phyloP scores from a whole-genome alignment of 1,140 invertebrate genomes.

The Drosophila athabasca region DNA sequence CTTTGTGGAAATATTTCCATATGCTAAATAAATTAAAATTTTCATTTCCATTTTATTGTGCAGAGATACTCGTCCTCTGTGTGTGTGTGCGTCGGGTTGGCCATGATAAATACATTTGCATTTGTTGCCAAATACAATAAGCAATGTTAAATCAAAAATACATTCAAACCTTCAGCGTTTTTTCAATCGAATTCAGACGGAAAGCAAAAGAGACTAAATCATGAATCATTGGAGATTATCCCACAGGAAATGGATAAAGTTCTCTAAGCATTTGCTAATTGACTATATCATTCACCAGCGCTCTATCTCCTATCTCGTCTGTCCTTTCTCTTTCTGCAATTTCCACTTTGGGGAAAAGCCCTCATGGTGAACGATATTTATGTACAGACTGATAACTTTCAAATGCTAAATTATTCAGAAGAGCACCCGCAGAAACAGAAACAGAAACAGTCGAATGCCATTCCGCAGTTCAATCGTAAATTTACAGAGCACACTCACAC shows the following conservation, averaged over 20 bases:
- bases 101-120: slow-evolving; percentile 60
- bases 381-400: slow-evolving; percentile 10
- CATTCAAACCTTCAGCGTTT: slow-evolving; percentile 33
- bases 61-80: slow-evolving; percentile 33
- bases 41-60: slow-evolving; percentile 47
- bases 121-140: slow-evolving; percentile 31
- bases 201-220: background rate
- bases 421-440: slow-evolving; percentile 30
- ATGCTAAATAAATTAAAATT: slow-evolving; percentile 77
- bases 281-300: too few species aligned
- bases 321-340: background rate
- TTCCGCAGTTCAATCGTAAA: slow-evolving; percentile 30
- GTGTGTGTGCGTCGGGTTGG: slow-evolving; percentile 6
- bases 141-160: slow-evolving; percentile 21
- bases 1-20: slow-evolving; percentile 60
- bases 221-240: background rate
- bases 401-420: slow-evolving; percentile 36
- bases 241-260: slow-evolving; percentile 14
- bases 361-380: background rate
- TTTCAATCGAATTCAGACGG: slow-evolving; percentile 5
- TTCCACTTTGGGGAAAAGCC: slow-evolving; percentile 7
- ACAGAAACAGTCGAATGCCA: slow-evolving; percentile 32
- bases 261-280: too few species aligned
- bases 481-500: slow-evolving; percentile 29
- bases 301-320: too few species aligned